Evolutionary conservation across 2,113 vertebrate genomes (phyloP).

Genomic region (Brachypteracias leptosomus): DNA sequence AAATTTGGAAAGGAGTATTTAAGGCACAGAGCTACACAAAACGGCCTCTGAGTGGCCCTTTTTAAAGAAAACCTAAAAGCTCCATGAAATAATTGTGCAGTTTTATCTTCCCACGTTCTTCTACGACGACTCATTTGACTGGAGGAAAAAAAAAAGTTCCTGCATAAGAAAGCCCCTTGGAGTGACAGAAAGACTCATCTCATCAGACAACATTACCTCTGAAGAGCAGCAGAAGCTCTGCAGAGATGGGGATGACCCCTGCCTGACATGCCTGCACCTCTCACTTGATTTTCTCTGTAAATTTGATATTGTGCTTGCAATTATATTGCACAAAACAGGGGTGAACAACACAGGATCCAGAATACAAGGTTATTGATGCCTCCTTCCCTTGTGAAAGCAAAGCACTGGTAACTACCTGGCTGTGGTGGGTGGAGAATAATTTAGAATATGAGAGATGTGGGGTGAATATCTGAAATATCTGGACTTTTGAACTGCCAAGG

Average conservation of each 20-base stretch:
- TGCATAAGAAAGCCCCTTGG: fast-evolving
- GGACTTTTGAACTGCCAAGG: not conserved
- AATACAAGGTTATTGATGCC: not conserved
- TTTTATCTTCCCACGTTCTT: not conserved
- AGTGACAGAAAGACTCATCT: not conserved
- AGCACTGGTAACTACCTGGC: not conserved
- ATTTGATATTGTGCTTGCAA: not conserved
- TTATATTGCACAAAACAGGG: not conserved
- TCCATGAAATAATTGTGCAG: not conserved
- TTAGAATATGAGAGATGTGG: fast-evolving
- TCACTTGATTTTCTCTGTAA: not conserved
- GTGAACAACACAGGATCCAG: not conserved
- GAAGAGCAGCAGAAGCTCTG: not conserved
- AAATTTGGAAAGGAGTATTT: not conserved
- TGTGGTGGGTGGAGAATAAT: not conserved
- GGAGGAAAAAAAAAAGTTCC: not conserved
- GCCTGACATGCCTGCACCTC: not conserved
- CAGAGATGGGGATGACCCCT: not conserved
- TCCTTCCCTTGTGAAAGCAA: not conserved
- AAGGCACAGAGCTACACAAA: not conserved
- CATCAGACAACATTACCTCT: not conserved
- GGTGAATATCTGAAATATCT: not conserved
- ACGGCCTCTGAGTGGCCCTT: not conserved
- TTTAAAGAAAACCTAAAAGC: not conserved
- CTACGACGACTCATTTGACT: fast-evolving